phyloP scores from a whole-genome alignment of 2,888 invertebrate genomes.

The Strigamia crassipes region DNA sequence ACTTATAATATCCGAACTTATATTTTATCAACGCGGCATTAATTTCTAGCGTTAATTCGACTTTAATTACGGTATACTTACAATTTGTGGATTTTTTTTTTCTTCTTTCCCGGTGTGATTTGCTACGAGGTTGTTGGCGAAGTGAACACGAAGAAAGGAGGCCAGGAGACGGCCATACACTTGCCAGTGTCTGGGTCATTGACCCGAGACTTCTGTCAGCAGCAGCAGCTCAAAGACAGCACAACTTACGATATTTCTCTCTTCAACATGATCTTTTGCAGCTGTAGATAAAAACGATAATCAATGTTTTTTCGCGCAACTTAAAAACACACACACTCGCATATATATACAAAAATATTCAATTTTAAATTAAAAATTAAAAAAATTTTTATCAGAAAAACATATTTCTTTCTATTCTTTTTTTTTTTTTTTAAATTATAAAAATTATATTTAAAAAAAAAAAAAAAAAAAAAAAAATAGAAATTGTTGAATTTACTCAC shows the following conservation, averaged over 20 bases:
- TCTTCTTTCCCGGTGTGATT: background rate
- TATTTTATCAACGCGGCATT: no score
- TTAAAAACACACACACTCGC: no score
- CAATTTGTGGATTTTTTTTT: background rate
- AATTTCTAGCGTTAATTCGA: no score
- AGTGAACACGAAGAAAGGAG: constrained; percentile 29
- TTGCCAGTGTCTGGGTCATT: constrained; percentile 44
- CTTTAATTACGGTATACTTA: background rate
- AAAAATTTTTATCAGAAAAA: background rate
- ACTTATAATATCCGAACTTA: no score
- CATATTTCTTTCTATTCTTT: no score
- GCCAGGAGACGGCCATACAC: constrained; percentile 44
- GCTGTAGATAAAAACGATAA: constrained; percentile 25
- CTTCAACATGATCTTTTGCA: constrained; percentile 43
- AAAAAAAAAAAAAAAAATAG: no score
- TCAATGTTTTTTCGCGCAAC: background rate
- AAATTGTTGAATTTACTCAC: background rate
- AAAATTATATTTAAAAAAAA: no score
- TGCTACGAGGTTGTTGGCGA: background rate
- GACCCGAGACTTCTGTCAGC: constrained; percentile 44
- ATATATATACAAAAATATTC: no score
- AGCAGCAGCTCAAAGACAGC: constrained; percentile 7
- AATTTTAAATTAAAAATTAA: no score
- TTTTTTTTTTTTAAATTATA: background rate
- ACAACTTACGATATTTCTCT: constrained; percentile 41